phyloP scores from a whole-genome alignment of 2,113 vertebrate genomes.

The Anoura caudifer region DNA sequence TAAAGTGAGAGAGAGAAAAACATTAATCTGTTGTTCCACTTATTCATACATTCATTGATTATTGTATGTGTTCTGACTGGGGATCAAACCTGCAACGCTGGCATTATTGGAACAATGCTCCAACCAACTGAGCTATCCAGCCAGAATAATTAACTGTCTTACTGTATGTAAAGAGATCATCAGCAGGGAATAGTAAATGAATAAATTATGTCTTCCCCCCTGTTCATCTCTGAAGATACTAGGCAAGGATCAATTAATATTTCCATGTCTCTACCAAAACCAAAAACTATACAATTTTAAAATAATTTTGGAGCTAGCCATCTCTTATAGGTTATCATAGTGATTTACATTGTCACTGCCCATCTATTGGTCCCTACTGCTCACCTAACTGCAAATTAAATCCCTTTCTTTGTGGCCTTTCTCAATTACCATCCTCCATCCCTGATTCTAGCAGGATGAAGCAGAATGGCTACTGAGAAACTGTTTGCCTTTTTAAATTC shows the following conservation, averaged over 20 bases:
- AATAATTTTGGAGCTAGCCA: background rate
- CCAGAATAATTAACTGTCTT: conserved; percentile 37
- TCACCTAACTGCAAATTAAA: conserved; percentile 49
- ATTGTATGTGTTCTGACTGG: too few species aligned
- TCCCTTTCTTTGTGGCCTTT: conserved; percentile 46
- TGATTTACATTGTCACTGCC: background rate
- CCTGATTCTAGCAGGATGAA: conserved; percentile 29
- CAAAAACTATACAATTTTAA: conserved; percentile 44
- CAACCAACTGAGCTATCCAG: too few species aligned
- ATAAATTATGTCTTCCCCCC: conserved; percentile 26
- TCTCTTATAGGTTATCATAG: background rate
- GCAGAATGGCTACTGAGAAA: conserved; percentile 10
- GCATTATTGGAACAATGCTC: too few species aligned
- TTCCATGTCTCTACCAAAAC: conserved; percentile 22
- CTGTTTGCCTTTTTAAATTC: conserved; percentile 2
- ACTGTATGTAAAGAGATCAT: conserved; percentile 52
- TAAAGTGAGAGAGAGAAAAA: too few species aligned
- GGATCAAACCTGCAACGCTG: too few species aligned
- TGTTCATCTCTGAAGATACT: background rate
- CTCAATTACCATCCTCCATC: conserved; percentile 3
- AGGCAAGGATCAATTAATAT: conserved; percentile 37
- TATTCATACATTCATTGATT: too few species aligned
- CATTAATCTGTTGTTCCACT: too few species aligned
- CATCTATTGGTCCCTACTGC: background rate
- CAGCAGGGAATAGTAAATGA: conserved; percentile 45